Evolutionary conservation across 1,140 invertebrate genomes (phyloP).

Genomic region (roundworm (Caenorhabditis elegans)): DNA sequence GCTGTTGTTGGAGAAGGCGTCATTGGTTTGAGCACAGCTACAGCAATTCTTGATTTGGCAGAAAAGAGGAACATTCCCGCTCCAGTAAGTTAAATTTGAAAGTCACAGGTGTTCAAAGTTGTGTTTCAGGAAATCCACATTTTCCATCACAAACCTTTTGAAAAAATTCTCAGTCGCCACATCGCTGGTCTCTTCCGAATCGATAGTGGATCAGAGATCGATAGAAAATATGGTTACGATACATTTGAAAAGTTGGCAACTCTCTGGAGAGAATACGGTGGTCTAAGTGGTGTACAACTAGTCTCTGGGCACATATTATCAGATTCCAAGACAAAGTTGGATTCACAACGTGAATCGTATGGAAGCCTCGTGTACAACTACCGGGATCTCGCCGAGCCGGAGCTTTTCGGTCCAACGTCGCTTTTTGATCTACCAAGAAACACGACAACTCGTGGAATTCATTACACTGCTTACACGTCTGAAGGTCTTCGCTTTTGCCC

Average conservation of each 20-base stretch:
- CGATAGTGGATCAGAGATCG: constrained; percentile 32
- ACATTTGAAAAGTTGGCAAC: constrained; percentile 37
- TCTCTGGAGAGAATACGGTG: constrained; percentile 44
- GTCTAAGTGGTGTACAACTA: constrained; percentile 45
- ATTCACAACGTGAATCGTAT: constrained; percentile 38
- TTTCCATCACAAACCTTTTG: constrained; percentile 34
- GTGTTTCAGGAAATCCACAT: background rate
- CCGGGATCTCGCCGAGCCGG: constrained; percentile 55
- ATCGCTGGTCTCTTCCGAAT: constrained; percentile 48
- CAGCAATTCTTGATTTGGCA: constrained; percentile 69
- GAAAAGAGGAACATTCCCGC: constrained; percentile 56
- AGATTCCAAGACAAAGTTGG: constrained; percentile 34
- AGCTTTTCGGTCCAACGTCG: constrained; percentile 48
- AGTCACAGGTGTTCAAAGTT: too few species aligned
- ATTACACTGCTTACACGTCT: constrained; percentile 61
- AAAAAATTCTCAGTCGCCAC: constrained; percentile 2
- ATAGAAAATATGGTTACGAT: constrained; percentile 42
- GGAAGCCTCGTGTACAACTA: constrained; percentile 62
- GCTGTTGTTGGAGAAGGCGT: constrained; percentile 74
- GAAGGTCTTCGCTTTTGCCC: constrained; percentile 63
- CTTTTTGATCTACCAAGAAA: background rate
- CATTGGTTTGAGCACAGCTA: constrained; percentile 72
- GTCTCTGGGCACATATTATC: constrained; percentile 49
- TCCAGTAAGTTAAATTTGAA: constrained; percentile 59
- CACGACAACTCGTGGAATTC: constrained; percentile 47